Base-by-base conservation (phyloP, 2,113 vertebrate species). In the Poeciliopsis retropinna region DNA sequence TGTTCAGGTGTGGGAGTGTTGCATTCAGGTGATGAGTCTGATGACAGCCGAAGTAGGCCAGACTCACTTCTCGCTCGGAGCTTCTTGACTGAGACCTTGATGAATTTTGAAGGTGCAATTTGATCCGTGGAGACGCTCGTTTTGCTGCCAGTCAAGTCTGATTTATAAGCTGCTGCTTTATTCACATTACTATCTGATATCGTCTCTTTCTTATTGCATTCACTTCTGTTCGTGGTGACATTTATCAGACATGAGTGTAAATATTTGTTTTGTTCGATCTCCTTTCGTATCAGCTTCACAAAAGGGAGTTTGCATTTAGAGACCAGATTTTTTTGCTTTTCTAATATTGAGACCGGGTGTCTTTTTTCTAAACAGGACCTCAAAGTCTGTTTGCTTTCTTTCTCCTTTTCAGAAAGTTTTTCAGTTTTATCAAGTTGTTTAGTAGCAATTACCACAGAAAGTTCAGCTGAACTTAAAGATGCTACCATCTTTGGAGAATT, bases 221-320 rank as follows among this genome's bases (percentile, higher is more conserved):
- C 62, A 57, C 62, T 28, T 68, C 75, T 41, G 47, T 82, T 73
- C 54, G 39, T 60, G 25, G 68, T 37, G n/a, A 72, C 57, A 64
- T 66, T 5, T 8, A 37, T 80, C 44, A 63, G 37, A 62, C 37
- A 74, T 29, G 80, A 79, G 39, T 81, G 82, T 1, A 72, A 30
- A 29, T 64, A 61, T 28, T 72, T 82, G 29, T 80, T 82, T 61
- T 64, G 70, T 15, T 75, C 74, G 1, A 91, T 77, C 37, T 93
- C 87, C 47, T 86, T 85, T 5, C 89, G 90, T 67, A 85, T 85
- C 31, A 92, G 77, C 79, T 91, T 92, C 51, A 91, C 88, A 81
- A 84, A 91, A 5, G 89, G 89, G 10, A 87, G 44, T 44, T 72
- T 81, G 64, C 84, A 91, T 44, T 84, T 81, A 3, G 90, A 82